Percentiles rank a stretch among this genome's conserved stretches.
Conservation (phyloP, 2,113 vertebrate species). For the Saimiri boliviensis region DNA sequence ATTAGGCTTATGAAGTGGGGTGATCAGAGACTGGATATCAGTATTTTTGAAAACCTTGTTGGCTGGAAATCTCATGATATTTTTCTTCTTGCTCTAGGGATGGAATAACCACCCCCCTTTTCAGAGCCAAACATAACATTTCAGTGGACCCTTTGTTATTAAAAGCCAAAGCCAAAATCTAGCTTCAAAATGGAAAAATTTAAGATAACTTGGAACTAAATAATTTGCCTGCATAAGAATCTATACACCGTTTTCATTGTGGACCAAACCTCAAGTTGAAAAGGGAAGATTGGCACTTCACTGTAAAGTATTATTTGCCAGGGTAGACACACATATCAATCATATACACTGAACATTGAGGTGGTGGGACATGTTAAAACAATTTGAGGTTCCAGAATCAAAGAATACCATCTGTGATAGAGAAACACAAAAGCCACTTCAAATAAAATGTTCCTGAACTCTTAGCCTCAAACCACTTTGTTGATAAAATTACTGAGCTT, state of each 20-base stretch:
- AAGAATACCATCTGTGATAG: neutral
- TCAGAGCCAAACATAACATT: constrained; percentile 10
- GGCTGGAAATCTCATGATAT: constrained; percentile 1
- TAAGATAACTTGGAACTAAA: neutral
- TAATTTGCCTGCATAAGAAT: neutral
- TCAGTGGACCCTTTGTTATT: neutral
- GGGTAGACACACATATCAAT: neutral
- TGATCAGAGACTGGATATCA: neutral
- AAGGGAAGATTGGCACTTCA: neutral
- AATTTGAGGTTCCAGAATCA: neutral
- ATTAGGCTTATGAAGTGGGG: constrained; percentile 49
- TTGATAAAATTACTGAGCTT: constrained; percentile 62
- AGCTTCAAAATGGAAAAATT: neutral
- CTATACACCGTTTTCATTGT: neutral
- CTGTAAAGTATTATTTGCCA: neutral
- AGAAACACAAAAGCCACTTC: constrained; percentile 30
- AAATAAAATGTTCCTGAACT: constrained; percentile 51
- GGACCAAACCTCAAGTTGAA: neutral
- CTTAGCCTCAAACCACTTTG: constrained; percentile 50
- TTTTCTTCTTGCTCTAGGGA: neutral
- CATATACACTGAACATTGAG: neutral
- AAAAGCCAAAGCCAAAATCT: neutral
- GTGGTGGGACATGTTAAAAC: neutral
- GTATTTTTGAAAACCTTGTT: constrained; percentile 64
- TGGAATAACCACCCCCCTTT: neutral